Percentiles rank a stretch among this genome's conserved stretches.
These are phyloP conservation scores for Trididemnum clinides DNA, from an alignment of 23 tunicate genomes.

Conservation along the genomic window DNA sequence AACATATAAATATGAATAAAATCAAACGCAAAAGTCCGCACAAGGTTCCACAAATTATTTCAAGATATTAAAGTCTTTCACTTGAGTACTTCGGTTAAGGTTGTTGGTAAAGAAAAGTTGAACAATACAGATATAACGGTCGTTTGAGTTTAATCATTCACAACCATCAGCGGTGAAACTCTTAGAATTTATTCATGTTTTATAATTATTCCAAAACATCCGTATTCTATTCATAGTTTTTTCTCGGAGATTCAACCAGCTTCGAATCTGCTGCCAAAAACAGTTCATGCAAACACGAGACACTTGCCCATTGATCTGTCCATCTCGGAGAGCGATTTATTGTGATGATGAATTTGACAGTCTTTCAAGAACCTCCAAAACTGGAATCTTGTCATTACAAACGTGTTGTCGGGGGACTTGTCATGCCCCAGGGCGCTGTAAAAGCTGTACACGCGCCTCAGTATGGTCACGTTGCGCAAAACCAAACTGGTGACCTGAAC, in stretches of 20 bases:
- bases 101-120: no score
- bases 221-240: not conserved
- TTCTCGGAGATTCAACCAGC: not conserved
- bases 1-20: no score
- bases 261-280: not conserved
- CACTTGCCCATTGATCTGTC: conserved; percentile 76
- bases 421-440: conserved; percentile 96
- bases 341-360: conserved; percentile 80
- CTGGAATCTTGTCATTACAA: conserved; percentile 94
- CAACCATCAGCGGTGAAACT: no score
- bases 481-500: conserved; percentile 70
- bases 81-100: no score
- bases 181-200: no score
- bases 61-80: no score
- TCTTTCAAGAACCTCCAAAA: conserved; percentile 96
- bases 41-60: no score
- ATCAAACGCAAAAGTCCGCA: no score
- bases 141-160: no score
- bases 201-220: not conserved
- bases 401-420: conserved; percentile 90
- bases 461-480: conserved; percentile 69
- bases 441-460: conserved; percentile 87
- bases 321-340: conserved; percentile 57
- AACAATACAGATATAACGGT: no score
- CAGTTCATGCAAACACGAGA: not conserved